Evolutionary conservation across 2,888 invertebrate genomes (phyloP), one percentile per base, ranked within the genome.

Genomic region (Cerastis rubricosa): DNA sequence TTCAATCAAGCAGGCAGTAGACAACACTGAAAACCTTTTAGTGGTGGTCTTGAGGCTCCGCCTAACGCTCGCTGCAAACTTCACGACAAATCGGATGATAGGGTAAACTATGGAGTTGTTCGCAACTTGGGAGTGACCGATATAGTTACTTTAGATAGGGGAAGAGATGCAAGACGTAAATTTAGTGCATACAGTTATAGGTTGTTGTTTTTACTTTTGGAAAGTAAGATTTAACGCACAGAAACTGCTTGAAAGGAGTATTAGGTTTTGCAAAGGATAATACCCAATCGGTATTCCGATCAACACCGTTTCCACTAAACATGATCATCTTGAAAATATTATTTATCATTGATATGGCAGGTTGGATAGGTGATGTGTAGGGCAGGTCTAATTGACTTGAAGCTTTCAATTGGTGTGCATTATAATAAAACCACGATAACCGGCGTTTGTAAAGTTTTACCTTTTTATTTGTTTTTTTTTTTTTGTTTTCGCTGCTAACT

Each of bases 1-100:
- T 83, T 85, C 79, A 81, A 84, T 88, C 82, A 81, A 73, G 40
- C 74, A 59, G 78, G 57, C 81, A 83, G 85, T 72, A 77, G 77
- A 79, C 82, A 81, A 89, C 89, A 90, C 76, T 77, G 87, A 84
- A 89, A 89, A 77, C 89, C 90, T 89, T 89, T 90, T 90, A 89
- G 88, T 59, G 64, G 71, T 79, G 83, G 83, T 85, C 79, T 74
- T 72, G 78, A 72, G 76, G 74, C 68, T 78, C 67, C 80, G 66
- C 68, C 47, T 64, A 40, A 74, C 79, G 73, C 80, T 65, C 69
- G 40, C 63, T 83, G 61, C 85, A 78, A 57, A 81, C 74, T 77
- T 77, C 40, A 69, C 75, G 73, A 72, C 71, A 64, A 71, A 76
- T 76, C 74, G 74, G 64, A 67, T 70, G 40, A 35, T 49, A n/a